phyloP scores from a whole-genome alignment of 2,888 invertebrate species.

The Molorchus minor region DNA sequence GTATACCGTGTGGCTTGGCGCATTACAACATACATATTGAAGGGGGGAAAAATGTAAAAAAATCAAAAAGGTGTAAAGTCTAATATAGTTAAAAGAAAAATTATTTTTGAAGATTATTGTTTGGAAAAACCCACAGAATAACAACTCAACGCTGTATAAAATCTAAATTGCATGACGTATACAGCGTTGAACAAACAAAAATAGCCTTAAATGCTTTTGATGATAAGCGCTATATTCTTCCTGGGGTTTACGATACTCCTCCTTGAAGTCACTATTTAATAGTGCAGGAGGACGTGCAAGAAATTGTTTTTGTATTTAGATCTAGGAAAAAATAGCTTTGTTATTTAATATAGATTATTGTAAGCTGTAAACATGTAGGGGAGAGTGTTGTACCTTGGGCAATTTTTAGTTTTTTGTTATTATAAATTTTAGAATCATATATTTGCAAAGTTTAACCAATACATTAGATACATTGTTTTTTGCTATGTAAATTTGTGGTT shows the following conservation, averaged over 20 bases:
- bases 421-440: too few relatives aligned
- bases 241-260: background rate
- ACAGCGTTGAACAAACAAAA: conserved; percentile 5
- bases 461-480: too few relatives aligned
- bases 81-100: background rate
- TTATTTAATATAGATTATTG: too few relatives aligned
- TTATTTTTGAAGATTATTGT: conserved; percentile 1
- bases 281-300: background rate
- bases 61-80: background rate
- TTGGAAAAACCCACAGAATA: background rate
- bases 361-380: background rate
- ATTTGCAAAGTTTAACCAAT: too few relatives aligned
- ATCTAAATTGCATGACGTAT: conserved; percentile 6
- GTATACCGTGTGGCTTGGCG: too few relatives aligned
- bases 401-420: too few relatives aligned
- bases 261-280: background rate
- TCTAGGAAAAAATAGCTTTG: too few relatives aligned
- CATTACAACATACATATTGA: background rate
- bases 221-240: background rate
- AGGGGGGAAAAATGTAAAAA: background rate
- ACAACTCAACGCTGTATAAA: conserved; percentile 1
- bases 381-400: too few relatives aligned
- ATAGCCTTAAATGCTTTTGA: background rate
- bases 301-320: background rate
- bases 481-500: too few relatives aligned